phyloP scores from a whole-genome alignment of 2,888 invertebrate species.

The Drosophila sordidapex region DNA sequence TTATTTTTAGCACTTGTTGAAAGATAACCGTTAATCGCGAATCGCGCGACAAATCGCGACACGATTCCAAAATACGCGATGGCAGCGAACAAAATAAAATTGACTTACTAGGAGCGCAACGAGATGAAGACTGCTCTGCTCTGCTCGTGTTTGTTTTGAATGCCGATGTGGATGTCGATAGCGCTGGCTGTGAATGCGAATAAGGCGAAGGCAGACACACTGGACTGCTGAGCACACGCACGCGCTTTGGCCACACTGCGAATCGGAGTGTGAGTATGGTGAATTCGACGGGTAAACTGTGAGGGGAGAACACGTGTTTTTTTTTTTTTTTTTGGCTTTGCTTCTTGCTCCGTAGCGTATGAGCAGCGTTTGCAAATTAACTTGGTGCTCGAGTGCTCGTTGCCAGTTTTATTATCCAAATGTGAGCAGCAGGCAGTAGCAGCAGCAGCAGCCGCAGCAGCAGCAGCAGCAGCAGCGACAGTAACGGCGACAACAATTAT shows the following conservation, averaged over 20 bases:
- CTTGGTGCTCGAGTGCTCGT: slow-evolving; percentile 80
- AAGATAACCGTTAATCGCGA: slow-evolving; percentile 31
- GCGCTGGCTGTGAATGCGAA: slow-evolving; percentile 22
- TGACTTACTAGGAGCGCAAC: slow-evolving; percentile 70
- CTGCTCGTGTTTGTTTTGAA: slow-evolving; percentile 35
- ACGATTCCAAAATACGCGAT: slow-evolving; percentile 23
- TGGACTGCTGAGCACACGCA: slow-evolving; percentile 63
- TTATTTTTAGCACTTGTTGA: slow-evolving; percentile 31
- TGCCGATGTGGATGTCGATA: slow-evolving; percentile 20
- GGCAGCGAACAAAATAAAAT: slow-evolving; percentile 5
- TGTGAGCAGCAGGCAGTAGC: slow-evolving; percentile 62
- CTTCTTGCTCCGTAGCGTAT: slow-evolving; percentile 72
- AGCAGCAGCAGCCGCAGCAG: slow-evolving; percentile 37
- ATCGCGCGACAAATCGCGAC: slow-evolving; percentile 24
- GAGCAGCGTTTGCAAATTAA: slow-evolving; percentile 80
- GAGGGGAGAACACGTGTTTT: slow-evolving; percentile 12
- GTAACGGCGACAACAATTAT: slow-evolving; percentile 43
- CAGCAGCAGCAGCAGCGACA: slow-evolving; percentile 33
- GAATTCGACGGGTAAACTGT: neutral
- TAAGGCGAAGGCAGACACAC: slow-evolving; percentile 18
- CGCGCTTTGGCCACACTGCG: slow-evolving; percentile 60
- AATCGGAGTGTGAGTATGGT: slow-evolving; percentile 1
- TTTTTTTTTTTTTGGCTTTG: slow-evolving; percentile 36
- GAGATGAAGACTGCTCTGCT: slow-evolving; percentile 67
- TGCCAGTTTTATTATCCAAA: slow-evolving; percentile 81